Conservation (phyloP, 2,797 vertebrate species). For the Epinephelus coioides region DNA sequence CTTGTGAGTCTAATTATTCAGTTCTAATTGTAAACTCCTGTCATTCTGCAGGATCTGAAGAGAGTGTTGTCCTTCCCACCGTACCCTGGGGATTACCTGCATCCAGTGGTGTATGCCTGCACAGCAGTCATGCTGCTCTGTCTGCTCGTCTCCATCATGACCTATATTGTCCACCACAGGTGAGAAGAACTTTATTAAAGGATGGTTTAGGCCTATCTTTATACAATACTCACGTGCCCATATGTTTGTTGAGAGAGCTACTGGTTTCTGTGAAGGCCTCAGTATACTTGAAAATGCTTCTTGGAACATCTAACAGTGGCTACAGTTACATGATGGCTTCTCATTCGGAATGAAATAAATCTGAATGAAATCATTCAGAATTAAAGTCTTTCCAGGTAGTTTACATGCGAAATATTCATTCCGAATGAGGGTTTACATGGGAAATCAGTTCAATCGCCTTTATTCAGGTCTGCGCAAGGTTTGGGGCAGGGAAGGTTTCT, state of each 20-base stretch:
- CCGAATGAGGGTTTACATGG: too few relatives aligned
- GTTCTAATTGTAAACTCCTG: constrained; percentile 6
- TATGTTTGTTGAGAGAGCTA: not conserved
- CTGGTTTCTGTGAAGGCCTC: not conserved
- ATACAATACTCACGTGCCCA: not conserved
- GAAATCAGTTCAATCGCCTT: too few relatives aligned
- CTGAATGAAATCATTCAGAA: too few relatives aligned
- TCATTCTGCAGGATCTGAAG: constrained; percentile 92
- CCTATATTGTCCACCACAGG: constrained; percentile 95
- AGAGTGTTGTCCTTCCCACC: constrained; percentile 93
- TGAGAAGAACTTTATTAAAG: constrained; percentile 63
- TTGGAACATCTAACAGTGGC: not conserved
- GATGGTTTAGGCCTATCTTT: not conserved
- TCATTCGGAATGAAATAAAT: too few relatives aligned
- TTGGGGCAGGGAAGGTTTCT: too few relatives aligned
- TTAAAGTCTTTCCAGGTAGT: too few relatives aligned
- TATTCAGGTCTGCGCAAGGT: too few relatives aligned
- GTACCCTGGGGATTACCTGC: constrained; percentile 95
- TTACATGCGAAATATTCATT: too few relatives aligned
- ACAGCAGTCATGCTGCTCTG: constrained; percentile 97
- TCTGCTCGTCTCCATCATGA: constrained; percentile 92
- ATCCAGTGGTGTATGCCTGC: constrained; percentile 98
- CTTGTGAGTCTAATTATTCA: not conserved
- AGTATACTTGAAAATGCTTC: not conserved
- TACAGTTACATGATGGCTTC: too few relatives aligned